These are phyloP conservation scores for Albula goreensis DNA, from an alignment of 2,113 vertebrate genomes.

Conservation along the genomic window DNA sequence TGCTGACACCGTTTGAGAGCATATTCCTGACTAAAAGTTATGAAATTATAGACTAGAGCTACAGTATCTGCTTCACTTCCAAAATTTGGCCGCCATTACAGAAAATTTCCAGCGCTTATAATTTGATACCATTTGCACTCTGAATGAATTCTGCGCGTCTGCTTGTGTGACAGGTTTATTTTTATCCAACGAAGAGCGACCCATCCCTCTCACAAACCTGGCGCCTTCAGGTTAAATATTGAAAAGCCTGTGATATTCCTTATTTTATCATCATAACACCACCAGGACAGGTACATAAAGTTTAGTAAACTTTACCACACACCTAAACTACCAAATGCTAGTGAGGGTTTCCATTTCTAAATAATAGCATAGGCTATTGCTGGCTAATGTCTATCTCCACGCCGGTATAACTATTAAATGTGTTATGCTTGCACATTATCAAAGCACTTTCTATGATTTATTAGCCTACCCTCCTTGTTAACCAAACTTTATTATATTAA, in stretches of 20 bases:
- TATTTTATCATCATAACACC: background rate
- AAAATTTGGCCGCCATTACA: conserved; percentile 25
- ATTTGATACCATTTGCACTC: conserved; percentile 30
- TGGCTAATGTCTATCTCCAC: background rate
- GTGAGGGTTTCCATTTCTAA: no score
- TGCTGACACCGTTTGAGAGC: background rate
- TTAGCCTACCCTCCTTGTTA: background rate
- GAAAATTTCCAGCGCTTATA: conserved; percentile 50
- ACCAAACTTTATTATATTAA: background rate
- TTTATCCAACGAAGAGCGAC: conserved; percentile 18
- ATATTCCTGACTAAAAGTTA: background rate
- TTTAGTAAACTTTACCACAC: background rate
- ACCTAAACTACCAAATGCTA: no score
- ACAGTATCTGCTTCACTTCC: background rate
- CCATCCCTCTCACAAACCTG: conserved; percentile 13
- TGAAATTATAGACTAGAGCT: background rate
- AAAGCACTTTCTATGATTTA: background rate
- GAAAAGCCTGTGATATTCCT: background rate
- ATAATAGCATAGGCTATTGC: background rate
- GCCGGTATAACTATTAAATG: background rate
- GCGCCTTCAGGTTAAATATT: background rate
- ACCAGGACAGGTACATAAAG: background rate
- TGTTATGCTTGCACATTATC: background rate
- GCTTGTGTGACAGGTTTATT: conserved; percentile 32
- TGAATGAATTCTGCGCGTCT: conserved; percentile 11